These are phyloP conservation scores for Penaeus indicus DNA, from an alignment of 1,140 invertebrate species.

Conservation along the genomic window DNA sequence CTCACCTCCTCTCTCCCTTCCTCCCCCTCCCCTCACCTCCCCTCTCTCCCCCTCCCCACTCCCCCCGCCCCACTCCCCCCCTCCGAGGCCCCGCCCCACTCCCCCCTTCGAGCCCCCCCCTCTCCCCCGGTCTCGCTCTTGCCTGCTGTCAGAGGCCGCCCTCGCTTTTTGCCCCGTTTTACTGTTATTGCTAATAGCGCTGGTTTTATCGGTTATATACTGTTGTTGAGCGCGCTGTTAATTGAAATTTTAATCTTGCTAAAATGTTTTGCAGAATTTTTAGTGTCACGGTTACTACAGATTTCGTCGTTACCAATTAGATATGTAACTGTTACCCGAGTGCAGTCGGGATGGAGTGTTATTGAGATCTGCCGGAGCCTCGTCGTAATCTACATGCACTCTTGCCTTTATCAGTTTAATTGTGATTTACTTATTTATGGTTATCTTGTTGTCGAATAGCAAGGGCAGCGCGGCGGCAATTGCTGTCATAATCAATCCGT, in stretches of 20 bases:
- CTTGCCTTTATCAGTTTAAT: too few relatives aligned
- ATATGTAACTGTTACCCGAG: too few relatives aligned
- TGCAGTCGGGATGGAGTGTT: too few relatives aligned
- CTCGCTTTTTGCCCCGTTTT: neutral
- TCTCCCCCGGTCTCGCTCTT: neutral
- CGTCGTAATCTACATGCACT: too few relatives aligned
- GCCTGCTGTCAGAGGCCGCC: neutral
- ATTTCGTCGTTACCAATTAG: too few relatives aligned
- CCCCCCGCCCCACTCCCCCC: neutral
- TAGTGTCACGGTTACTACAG: neutral
- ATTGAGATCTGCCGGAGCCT: too few relatives aligned
- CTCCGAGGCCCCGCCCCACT: neutral
- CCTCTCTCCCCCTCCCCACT: neutral
- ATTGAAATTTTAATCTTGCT: neutral
- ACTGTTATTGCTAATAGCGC: neutral
- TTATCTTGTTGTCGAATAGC: too few relatives aligned
- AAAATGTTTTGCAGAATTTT: slow-evolving; percentile 6
- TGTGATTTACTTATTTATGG: too few relatives aligned
- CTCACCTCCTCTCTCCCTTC: neutral
- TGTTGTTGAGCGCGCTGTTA: neutral
- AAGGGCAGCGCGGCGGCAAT: too few relatives aligned
- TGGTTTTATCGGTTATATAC: neutral
- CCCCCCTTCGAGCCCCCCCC: neutral
- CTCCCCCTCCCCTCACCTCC: neutral
- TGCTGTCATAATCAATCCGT: too few relatives aligned